Percentiles rank a stretch among this genome's conserved stretches.
These are phyloP conservation scores for Gymnarchus niloticus DNA, from an alignment of 2,113 vertebrate genomes.

Conservation along the genomic window DNA sequence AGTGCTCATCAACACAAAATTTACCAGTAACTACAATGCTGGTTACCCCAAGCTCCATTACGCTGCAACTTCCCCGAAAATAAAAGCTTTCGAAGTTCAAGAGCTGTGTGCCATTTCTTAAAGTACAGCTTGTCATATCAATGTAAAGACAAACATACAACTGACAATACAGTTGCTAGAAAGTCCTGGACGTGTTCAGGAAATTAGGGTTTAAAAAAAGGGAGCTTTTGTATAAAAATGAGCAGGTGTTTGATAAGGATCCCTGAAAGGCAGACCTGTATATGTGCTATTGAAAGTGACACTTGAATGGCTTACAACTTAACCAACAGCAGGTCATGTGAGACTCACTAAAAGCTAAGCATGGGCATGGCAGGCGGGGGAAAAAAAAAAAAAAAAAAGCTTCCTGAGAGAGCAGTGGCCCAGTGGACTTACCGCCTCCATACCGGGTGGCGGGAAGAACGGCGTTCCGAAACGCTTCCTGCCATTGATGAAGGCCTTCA, in stretches of 20 bases:
- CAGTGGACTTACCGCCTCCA: constrained; percentile 77
- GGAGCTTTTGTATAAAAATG: neutral
- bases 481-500: constrained; percentile 98
- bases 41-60: too few species aligned
- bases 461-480: constrained; percentile 93
- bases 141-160: too few species aligned
- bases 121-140: too few species aligned
- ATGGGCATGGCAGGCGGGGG: too few species aligned
- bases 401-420: neutral
- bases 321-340: neutral
- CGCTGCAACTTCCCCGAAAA: too few species aligned
- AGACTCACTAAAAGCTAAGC: too few species aligned
- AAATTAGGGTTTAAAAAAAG: neutral
- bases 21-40: neutral
- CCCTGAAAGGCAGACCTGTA: neutral
- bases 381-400: too few species aligned
- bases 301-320: neutral
- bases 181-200: neutral
- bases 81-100: too few species aligned
- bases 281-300: neutral
- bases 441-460: constrained; percentile 78
- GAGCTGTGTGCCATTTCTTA: too few species aligned
- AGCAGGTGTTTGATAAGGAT: neutral
- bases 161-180: neutral
- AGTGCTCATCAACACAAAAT: neutral